Conservation (phyloP, 2,888 invertebrate genomes). For the Xylota segnis region DNA sequence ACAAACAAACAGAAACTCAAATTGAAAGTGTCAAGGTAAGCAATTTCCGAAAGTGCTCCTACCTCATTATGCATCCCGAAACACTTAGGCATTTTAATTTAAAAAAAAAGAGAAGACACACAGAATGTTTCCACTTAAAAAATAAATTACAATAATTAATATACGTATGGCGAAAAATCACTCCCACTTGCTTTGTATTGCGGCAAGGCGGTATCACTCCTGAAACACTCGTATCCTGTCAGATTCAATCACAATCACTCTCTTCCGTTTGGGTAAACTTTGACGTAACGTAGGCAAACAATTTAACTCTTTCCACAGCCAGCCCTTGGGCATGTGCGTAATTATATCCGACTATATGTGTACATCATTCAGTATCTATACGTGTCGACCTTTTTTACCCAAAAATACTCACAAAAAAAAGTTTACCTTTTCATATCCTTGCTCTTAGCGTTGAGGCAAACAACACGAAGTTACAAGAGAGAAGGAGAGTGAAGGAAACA, state of each 20-base stretch:
- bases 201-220: conserved; percentile 60
- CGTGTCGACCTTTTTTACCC: conserved; percentile 53
- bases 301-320: conserved; percentile 56
- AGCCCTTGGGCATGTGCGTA: conserved; percentile 48
- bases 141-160: conserved; percentile 75
- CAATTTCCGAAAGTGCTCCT: conserved; percentile 43
- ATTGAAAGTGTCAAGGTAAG: conserved; percentile 16
- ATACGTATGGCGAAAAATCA: conserved; percentile 49
- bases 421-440: conserved; percentile 66
- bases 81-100: conserved; percentile 35
- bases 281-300: conserved; percentile 68
- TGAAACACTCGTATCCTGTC: conserved; percentile 67
- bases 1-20: neutral
- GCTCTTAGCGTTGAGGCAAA: conserved; percentile 47
- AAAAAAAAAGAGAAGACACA: neutral
- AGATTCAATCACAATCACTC: conserved; percentile 74
- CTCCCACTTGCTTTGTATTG: conserved; percentile 40
- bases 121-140: conserved; percentile 54
- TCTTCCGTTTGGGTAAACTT: conserved; percentile 72
- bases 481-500: conserved; percentile 14
- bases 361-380: conserved; percentile 21
- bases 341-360: conserved; percentile 33
- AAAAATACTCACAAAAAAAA: conserved; percentile 40
- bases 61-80: conserved; percentile 5
- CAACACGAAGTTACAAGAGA: conserved; percentile 29